These are phyloP conservation scores for Drosophila fuyamai DNA, from an alignment of 1,140 invertebrate species.

Conservation along the genomic window DNA sequence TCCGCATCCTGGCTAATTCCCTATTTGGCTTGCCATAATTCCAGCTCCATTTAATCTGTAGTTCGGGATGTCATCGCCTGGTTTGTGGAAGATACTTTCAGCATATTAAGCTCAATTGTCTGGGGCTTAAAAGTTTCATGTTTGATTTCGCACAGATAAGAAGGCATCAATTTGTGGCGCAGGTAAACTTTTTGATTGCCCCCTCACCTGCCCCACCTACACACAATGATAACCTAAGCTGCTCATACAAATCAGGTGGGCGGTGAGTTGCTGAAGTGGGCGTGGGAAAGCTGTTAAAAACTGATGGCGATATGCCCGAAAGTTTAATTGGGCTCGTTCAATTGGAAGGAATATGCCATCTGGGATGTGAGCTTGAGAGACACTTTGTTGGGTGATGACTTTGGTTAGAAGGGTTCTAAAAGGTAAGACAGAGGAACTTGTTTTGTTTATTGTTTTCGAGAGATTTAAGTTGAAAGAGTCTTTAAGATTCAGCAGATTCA, in stretches of 20 bases:
- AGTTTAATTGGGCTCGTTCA: conserved; percentile 54
- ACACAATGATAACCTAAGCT: conserved; percentile 70
- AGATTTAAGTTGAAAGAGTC: too few species aligned
- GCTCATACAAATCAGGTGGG: conserved; percentile 40
- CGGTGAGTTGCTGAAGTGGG: conserved; percentile 28
- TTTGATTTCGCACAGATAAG: conserved; percentile 78
- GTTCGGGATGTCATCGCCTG: conserved; percentile 25
- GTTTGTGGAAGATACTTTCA: conserved; percentile 25
- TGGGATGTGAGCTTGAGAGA: background rate
- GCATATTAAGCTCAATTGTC: conserved; percentile 78
- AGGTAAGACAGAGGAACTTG: background rate
- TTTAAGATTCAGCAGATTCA: background rate
- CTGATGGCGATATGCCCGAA: conserved; percentile 51
- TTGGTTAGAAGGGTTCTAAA: background rate
- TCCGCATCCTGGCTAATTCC: conserved; percentile 32
- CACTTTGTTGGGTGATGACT: conserved; percentile 11
- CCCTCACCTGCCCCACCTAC: conserved; percentile 13
- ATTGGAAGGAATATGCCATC: conserved; percentile 38
- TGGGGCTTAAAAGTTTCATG: conserved; percentile 77
- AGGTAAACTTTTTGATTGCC: conserved; percentile 79
- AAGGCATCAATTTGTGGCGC: conserved; percentile 69
- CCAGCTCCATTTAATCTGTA: conserved; percentile 43
- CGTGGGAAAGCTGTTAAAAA: conserved; percentile 48
- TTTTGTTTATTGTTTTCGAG: background rate
- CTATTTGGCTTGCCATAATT: conserved; percentile 45